These are phyloP conservation scores for Oryzias melastigma DNA, from an alignment of 2,113 vertebrate genomes.

Conservation along the genomic window DNA sequence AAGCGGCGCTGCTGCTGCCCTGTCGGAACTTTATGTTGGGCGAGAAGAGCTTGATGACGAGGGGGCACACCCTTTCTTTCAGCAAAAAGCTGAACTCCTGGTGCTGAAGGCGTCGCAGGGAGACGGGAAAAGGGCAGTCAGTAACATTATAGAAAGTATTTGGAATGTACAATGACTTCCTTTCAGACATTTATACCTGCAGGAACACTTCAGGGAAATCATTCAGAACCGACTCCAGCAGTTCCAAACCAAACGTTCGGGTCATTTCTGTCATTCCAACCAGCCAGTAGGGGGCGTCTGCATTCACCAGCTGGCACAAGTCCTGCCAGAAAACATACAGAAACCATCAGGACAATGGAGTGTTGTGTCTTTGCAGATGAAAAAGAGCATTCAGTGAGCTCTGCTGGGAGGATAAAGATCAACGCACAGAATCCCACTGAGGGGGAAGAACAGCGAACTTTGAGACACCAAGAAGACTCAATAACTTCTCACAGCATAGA, in stretches of 20 bases:
- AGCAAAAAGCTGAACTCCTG: constrained; percentile 98
- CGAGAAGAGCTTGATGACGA: constrained; percentile 99
- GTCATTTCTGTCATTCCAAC: constrained; percentile 99
- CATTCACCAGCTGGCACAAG: constrained; percentile 96
- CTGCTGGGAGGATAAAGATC: constrained; percentile 8
- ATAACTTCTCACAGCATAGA: neutral
- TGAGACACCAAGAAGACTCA: constrained; percentile 1
- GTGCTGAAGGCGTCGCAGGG: constrained; percentile 76
- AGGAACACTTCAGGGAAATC: constrained; percentile 97
- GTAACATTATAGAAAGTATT: neutral
- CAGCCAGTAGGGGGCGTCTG: constrained; percentile 97
- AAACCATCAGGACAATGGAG: constrained; percentile 25
- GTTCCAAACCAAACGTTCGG: constrained; percentile 93
- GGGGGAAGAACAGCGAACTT: constrained; percentile 4
- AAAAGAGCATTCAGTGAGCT: constrained; percentile 28
- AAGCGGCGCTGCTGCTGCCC: constrained; percentile 86
- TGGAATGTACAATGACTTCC: neutral
- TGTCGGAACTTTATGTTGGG: constrained; percentile 99
- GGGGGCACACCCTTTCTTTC: constrained; percentile 96
- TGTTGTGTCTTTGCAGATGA: constrained; percentile 12
- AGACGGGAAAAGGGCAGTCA: neutral
- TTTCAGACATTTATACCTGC: constrained; percentile 62
- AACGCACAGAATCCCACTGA: constrained; percentile 9
- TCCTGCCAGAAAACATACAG: constrained; percentile 77
- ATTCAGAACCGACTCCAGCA: constrained; percentile 96